phyloP scores from a whole-genome alignment of 2,113 vertebrate species.

The Siniperca knerii region DNA sequence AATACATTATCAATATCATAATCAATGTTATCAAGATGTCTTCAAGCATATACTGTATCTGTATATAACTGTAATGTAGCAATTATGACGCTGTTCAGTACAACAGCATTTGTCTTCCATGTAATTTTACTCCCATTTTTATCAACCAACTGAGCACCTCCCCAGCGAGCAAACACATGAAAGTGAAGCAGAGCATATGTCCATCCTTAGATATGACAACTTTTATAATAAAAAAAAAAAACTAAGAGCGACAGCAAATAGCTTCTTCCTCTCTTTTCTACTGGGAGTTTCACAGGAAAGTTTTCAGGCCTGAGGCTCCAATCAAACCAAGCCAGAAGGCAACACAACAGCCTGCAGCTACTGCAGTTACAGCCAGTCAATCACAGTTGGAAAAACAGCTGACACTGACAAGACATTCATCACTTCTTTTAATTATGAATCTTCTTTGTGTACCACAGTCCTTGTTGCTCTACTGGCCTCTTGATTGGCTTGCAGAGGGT shows the following conservation, averaged over 20 bases:
- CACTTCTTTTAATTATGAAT: not conserved
- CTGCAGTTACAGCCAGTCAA: not conserved
- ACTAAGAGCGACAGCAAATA: not conserved
- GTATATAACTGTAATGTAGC: too few species aligned
- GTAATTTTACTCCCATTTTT: not conserved
- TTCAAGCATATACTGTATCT: too few species aligned
- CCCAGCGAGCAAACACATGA: not conserved
- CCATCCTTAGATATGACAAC: not conserved
- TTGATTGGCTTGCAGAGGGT: not conserved
- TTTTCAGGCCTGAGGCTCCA: conserved; percentile 7
- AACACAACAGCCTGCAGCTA: conserved; percentile 23
- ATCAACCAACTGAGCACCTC: not conserved
- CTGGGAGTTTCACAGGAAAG: not conserved
- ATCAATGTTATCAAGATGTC: too few species aligned
- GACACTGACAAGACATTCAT: not conserved
- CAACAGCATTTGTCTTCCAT: too few species aligned
- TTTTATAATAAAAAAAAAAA: not conserved
- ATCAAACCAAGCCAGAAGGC: conserved; percentile 37
- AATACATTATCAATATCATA: too few species aligned
- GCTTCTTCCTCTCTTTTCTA: not conserved
- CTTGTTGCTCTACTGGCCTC: not conserved
- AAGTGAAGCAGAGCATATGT: not conserved
- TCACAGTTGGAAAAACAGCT: not conserved
- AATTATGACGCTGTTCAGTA: too few species aligned
- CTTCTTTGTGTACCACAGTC: too few species aligned